Percentiles rank a stretch among this genome's conserved stretches.
These are phyloP conservation scores for Agelas oroides DNA, from an alignment of 37 sponge, comb jelly and placozoan species.

Conservation along the genomic window DNA sequence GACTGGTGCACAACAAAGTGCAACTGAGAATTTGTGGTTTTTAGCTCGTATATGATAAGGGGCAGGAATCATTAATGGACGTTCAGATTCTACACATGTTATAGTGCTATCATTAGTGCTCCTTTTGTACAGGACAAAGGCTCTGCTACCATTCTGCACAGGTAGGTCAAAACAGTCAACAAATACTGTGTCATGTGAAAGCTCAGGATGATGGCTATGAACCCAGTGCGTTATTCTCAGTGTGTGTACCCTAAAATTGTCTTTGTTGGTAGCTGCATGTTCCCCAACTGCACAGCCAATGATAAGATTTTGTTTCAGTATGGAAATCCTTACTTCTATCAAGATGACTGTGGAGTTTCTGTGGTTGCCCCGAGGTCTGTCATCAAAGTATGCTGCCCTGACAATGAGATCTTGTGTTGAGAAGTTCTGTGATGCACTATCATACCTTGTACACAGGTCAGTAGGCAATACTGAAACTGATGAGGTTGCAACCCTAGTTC, in stretches of 20 bases:
- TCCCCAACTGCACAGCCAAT: conserved; percentile 8
- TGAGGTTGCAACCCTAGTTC: too few species aligned
- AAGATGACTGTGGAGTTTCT: not conserved
- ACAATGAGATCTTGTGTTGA: not conserved
- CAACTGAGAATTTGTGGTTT: conserved; percentile 11
- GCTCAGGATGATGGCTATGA: too few species aligned
- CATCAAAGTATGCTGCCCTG: conserved; percentile 24
- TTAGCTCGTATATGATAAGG: not conserved
- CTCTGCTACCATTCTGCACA: conserved; percentile 7
- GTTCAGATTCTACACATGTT: not conserved
- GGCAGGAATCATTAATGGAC: conserved; percentile 19
- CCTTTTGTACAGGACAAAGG: conserved; percentile 12
- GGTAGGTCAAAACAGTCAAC: conserved; percentile 18
- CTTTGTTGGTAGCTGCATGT: not conserved
- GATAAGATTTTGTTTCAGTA: not conserved
- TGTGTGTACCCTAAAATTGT: not conserved
- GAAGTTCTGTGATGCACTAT: not conserved
- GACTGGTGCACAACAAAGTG: not conserved
- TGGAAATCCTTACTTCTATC: not conserved
- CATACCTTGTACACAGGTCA: not conserved
- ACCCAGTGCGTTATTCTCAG: too few species aligned
- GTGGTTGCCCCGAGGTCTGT: conserved; percentile 2
- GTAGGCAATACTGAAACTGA: not conserved
- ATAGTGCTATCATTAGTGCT: not conserved
- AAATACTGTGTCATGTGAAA: not conserved